A percentile compares a stretch with the other conserved stretches of the same genome.
These are phyloP conservation scores for Aplysina aerophoba DNA, from an alignment of 37 sponge, comb jelly and placozoan genomes.

Conservation along the genomic window DNA sequence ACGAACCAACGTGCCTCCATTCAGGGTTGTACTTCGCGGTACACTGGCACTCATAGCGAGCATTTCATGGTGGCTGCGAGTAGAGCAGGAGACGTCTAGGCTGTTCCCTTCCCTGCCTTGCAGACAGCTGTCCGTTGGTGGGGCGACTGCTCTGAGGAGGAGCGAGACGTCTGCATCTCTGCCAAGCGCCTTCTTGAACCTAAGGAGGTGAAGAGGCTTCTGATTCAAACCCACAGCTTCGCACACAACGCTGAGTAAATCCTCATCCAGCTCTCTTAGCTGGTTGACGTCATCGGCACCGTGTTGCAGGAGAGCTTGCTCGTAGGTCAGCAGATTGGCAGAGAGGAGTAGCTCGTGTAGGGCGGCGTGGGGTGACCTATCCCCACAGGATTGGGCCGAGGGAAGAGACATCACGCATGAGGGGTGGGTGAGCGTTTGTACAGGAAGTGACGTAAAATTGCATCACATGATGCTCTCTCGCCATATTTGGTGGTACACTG, in stretches of 20 bases:
- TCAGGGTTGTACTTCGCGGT: background rate
- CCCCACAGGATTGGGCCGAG: background rate
- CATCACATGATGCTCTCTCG: no score
- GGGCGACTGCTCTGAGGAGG: no score
- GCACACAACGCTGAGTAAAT: constrained; percentile 54
- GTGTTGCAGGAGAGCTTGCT: constrained; percentile 58
- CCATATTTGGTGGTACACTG: no score
- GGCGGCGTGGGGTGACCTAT: constrained; percentile 23
- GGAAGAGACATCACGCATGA: no score
- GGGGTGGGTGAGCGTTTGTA: background rate
- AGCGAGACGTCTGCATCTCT: background rate
- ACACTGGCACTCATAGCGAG: background rate
- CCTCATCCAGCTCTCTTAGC: constrained; percentile 54
- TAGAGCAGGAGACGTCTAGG: background rate
- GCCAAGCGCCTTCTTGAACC: constrained; percentile 68
- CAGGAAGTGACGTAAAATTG: background rate
- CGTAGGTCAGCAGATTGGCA: constrained; percentile 70
- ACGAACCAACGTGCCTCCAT: background rate
- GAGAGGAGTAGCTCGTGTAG: constrained; percentile 47
- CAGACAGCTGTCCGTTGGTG: no score
- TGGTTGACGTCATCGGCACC: constrained; percentile 85
- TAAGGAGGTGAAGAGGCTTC: constrained; percentile 76
- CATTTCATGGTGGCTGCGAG: background rate
- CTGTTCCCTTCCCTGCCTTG: background rate
- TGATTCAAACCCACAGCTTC: constrained; percentile 62